phyloP scores from a whole-genome alignment of 2,113 vertebrate genomes.

The Tetrax tetrax region DNA sequence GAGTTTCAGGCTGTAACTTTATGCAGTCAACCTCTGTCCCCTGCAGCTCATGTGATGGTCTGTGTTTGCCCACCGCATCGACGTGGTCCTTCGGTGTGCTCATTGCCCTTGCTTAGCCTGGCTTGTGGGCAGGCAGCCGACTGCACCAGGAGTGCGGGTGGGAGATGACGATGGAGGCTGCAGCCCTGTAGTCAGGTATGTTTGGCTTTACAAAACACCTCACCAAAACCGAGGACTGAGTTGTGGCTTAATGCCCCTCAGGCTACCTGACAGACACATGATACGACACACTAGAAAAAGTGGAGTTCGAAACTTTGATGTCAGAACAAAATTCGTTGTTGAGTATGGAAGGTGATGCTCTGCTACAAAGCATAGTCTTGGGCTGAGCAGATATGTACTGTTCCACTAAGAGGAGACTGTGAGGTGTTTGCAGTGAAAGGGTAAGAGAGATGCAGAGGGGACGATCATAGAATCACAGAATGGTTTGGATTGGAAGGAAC shows the following conservation, averaged over 20 bases:
- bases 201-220: neutral
- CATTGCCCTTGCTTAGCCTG: neutral
- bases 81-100: neutral
- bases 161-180: neutral
- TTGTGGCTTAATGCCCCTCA: neutral
- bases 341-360: neutral
- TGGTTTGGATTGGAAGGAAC: no score
- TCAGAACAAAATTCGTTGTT: neutral
- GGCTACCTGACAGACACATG: neutral
- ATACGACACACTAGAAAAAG: neutral
- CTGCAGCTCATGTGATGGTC: neutral
- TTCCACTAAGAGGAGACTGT: neutral
- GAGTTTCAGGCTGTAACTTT: neutral
- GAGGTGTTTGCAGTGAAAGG: neutral
- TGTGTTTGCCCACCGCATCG: neutral
- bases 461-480: neutral
- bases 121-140: neutral
- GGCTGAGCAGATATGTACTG: neutral
- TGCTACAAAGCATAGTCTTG: neutral
- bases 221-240: neutral
- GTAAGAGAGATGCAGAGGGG: neutral
- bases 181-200: rapidly evolving
- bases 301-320: neutral
- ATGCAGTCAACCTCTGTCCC: neutral
- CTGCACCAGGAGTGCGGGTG: neutral